Conservation (phyloP, 1,140 invertebrate genomes). For the Heliconius hermathena region DNA sequence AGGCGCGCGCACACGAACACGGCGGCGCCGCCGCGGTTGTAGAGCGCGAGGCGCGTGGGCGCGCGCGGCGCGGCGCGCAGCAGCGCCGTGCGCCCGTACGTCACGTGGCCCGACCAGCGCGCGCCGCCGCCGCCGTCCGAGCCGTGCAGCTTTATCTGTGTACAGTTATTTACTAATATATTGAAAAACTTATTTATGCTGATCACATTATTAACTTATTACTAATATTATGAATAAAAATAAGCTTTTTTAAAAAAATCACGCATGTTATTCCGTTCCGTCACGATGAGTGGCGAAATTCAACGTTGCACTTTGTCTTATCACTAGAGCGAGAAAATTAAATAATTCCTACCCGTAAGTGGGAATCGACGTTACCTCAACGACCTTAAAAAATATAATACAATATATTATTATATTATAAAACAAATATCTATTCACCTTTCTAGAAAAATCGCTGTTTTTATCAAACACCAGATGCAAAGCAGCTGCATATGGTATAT, state of each 20-base stretch:
- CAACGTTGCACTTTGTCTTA: too few relatives aligned
- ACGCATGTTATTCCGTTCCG: too few relatives aligned
- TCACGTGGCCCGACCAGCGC: conserved; percentile 65
- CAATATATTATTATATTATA: background rate
- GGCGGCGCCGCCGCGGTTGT: conserved; percentile 52
- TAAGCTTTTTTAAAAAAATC: too few relatives aligned
- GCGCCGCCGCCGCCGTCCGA: conserved; percentile 38
- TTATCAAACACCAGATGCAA: conserved; percentile 64
- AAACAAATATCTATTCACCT: conserved; percentile 46
- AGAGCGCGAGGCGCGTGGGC: conserved; percentile 52
- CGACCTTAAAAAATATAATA: background rate
- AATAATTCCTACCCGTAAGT: too few relatives aligned
- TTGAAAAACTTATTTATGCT: background rate
- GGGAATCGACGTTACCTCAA: too few relatives aligned
- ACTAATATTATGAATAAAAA: too few relatives aligned
- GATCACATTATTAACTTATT: background rate
- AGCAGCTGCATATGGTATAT: conserved; percentile 51
- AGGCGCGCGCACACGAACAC: conserved; percentile 57
- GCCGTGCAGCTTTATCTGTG: conserved; percentile 56
- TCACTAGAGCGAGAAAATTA: too few relatives aligned
- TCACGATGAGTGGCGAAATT: too few relatives aligned
- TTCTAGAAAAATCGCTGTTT: conserved; percentile 61
- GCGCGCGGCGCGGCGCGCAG: conserved; percentile 51
- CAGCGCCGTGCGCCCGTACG: conserved; percentile 69
- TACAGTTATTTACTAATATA: background rate